Evolutionary conservation across 2,888 invertebrate genomes (phyloP).

Genomic region (Acronicta aceris): DNA sequence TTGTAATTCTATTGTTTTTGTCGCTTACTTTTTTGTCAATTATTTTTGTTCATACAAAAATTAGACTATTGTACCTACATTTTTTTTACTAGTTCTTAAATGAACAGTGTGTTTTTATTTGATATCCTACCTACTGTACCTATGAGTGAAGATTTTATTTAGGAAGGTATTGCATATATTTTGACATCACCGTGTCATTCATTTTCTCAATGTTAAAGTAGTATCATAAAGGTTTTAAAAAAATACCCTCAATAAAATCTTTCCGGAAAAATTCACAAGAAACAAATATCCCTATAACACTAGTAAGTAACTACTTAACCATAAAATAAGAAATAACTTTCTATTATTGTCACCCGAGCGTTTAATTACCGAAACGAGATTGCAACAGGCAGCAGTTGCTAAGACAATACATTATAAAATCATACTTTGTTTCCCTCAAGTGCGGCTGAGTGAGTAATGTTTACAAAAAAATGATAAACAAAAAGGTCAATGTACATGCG

Average conservation of each 20-base stretch:
- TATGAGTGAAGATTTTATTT: no score
- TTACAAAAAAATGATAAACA: conserved; percentile 82
- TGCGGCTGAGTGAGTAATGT: conserved; percentile 61
- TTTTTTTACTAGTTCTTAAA: background rate
- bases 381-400: conserved; percentile 25
- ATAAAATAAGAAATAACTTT: conserved; percentile 2
- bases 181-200: no score
- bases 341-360: conserved; percentile 11
- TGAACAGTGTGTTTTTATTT: no score
- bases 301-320: conserved; percentile 2
- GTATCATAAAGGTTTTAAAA: no score
- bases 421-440: conserved; percentile 29
- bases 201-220: no score
- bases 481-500: conserved; percentile 83
- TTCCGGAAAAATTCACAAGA: background rate
- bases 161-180: no score
- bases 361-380: conserved; percentile 28
- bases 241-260: background rate
- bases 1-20: conserved; percentile 44
- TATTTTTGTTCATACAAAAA: conserved; percentile 15
- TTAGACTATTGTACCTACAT: background rate
- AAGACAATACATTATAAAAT: conserved; percentile 45
- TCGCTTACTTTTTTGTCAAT: conserved; percentile 17
- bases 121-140: no score
- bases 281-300: no score